A percentile compares a stretch with the other conserved stretches of the same genome.
Evolutionary conservation across 2,797 vertebrate genomes (phyloP).

Genomic region (Parauchenoglanis punctatus): DNA sequence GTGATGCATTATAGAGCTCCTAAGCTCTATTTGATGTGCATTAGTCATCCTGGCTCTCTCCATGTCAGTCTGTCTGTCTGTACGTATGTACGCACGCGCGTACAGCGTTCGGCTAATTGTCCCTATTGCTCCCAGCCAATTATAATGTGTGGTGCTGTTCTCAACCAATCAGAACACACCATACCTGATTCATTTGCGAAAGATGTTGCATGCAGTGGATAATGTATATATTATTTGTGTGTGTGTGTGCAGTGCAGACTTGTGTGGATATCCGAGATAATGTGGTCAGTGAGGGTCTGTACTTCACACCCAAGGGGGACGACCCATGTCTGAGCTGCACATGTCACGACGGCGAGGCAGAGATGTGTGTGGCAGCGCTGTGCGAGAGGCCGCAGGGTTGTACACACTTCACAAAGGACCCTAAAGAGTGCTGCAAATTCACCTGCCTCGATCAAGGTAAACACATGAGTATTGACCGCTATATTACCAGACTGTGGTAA

Average conservation of each 20-base stretch:
- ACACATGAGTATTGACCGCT: background rate
- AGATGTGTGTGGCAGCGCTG: constrained; percentile 96
- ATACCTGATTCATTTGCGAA: background rate
- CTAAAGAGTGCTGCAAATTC: constrained; percentile 98
- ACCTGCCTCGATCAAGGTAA: constrained; percentile 95
- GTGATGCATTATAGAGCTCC: background rate
- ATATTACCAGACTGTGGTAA: background rate
- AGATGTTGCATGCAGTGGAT: background rate
- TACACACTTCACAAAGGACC: constrained; percentile 93
- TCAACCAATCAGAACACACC: background rate
- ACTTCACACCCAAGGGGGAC: constrained; percentile 97
- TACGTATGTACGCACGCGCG: no score
- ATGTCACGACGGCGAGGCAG: constrained; percentile 93
- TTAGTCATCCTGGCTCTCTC: background rate
- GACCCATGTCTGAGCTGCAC: constrained; percentile 98
- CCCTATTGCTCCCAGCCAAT: background rate
- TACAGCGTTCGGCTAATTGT: background rate
- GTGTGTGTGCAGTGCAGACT: constrained; percentile 82
- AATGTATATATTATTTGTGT: background rate
- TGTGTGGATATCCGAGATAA: constrained; percentile 98
- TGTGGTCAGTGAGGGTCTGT: constrained; percentile 94
- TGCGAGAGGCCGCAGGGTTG: constrained; percentile 95
- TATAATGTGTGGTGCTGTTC: background rate
- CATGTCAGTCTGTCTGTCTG: background rate
- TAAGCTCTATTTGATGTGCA: background rate